phyloP scores from a whole-genome alignment of 2,113 vertebrate genomes.

The Mesembrinibis cayennensis region DNA sequence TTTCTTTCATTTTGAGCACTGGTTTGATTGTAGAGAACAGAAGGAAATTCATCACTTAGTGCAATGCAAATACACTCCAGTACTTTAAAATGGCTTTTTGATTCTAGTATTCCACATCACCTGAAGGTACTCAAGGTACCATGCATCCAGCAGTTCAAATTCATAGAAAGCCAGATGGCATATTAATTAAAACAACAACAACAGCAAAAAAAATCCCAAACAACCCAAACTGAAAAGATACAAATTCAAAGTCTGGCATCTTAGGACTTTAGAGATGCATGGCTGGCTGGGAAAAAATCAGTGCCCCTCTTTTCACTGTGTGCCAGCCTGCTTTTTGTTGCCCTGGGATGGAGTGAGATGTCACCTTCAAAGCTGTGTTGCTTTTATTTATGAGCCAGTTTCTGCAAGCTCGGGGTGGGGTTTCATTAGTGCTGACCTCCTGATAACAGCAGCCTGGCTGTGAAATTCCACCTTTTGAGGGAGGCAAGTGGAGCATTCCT shows the following conservation, averaged over 20 bases:
- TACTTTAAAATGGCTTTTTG: not conserved
- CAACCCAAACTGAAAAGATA: not conserved
- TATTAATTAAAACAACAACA: not conserved
- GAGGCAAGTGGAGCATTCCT: not conserved
- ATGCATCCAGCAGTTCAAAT: not conserved
- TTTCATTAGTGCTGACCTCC: not conserved
- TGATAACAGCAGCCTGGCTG: not conserved
- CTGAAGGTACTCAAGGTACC: not conserved
- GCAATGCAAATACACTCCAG: not conserved
- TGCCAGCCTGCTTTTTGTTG: not conserved
- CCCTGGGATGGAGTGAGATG: not conserved
- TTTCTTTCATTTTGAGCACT: not conserved
- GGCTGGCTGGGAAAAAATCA: not conserved
- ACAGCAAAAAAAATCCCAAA: not conserved
- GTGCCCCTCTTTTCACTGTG: not conserved
- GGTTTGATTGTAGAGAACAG: not conserved
- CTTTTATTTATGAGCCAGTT: not conserved
- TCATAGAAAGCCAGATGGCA: not conserved
- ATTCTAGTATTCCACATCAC: not conserved
- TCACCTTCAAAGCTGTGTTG: not conserved
- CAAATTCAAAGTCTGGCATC: not conserved
- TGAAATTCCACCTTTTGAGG: conserved; percentile 14
- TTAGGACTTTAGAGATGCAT: not conserved
- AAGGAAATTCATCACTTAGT: not conserved
- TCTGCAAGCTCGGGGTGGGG: not conserved